phyloP scores from a whole-genome alignment of 2,888 invertebrate species.

The Chrysomela aeneicollis region DNA sequence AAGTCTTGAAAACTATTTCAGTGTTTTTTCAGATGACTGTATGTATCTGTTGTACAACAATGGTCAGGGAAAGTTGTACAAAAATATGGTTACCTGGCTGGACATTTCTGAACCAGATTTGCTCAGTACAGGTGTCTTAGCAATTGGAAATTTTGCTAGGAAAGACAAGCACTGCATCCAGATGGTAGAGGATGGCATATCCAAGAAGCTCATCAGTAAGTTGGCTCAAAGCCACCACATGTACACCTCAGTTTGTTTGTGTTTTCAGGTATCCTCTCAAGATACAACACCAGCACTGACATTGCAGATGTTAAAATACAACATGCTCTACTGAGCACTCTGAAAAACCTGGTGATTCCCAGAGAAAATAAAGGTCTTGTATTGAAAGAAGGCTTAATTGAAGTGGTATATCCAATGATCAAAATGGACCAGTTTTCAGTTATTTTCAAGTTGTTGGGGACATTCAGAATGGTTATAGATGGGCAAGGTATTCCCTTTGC shows the following conservation, averaged over 20 bases:
- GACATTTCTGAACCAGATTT: slow-evolving; percentile 76
- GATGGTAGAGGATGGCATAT: slow-evolving; percentile 82
- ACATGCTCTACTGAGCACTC: slow-evolving; percentile 79
- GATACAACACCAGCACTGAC: slow-evolving; percentile 66
- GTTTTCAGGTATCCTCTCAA: slow-evolving; percentile 61
- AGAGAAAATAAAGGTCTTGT: slow-evolving; percentile 77
- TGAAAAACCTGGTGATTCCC: slow-evolving; percentile 80
- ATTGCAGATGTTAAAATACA: slow-evolving; percentile 69
- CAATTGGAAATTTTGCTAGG: slow-evolving; percentile 89
- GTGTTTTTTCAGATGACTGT: slow-evolving; percentile 73
- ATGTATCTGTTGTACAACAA: slow-evolving; percentile 85
- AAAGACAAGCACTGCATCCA: slow-evolving; percentile 84
- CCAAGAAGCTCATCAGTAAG: slow-evolving; percentile 73
- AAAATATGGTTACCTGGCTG: slow-evolving; percentile 80
- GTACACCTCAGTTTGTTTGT: too few species aligned
- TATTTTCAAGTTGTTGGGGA: slow-evolving; percentile 86
- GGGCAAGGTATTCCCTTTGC: slow-evolving; percentile 83
- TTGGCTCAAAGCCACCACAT: not conserved
- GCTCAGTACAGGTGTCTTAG: slow-evolving; percentile 82
- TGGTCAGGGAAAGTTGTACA: slow-evolving; percentile 76
- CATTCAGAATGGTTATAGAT: slow-evolving; percentile 86
- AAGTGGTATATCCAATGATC: slow-evolving; percentile 76
- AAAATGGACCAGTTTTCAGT: slow-evolving; percentile 77
- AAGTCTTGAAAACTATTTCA: not conserved
- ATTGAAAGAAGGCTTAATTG: slow-evolving; percentile 76